Evolutionary conservation across 2,797 vertebrate species (phyloP), one percentile per base, ranked within the genome.

Genomic region (Acrossocheilus wenchowensis): DNA sequence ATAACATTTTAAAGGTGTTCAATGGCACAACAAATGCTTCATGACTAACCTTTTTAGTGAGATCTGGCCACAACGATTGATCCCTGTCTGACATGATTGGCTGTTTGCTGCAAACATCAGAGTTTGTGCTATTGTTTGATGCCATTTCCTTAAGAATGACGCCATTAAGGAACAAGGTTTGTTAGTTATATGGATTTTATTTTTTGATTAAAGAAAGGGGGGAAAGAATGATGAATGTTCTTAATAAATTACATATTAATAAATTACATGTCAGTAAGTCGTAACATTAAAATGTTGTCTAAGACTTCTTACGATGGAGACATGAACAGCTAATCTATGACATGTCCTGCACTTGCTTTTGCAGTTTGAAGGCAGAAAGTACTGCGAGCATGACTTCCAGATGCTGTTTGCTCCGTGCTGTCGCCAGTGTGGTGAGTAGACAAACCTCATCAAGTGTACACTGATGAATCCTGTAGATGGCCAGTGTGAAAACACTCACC

Each of bases 361-460:
- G 77, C 93, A 97, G 97, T 97, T 97, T 93, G 97, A 97, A 93
- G 96, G 96, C 87, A 95, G 97, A 85, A 97, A 97, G 88, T 97
- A 97, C 90, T 97, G 97, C 23, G 97, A 97, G 90, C 97, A 97
- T 90, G 97, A 97, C 87, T 97, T 97, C 92, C 97, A 97, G 91
- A 97, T 97, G 96, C 95, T 97, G 86, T 97, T 97, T 86, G 97
- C 97, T 69, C 97, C 97, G 57, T 97, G 97, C 92, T 97, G 97
- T 91, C 96, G 96, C 90, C 96, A 97, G 21, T 97, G 97, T 90
- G 96, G 97, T 97, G 93, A 96, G 97, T 91, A 69, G 10, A 52
- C 17, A 23, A 83, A 45, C 79, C 45, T 45, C 10, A 73, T 19
- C 34, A 19, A 1, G 14, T 12, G 34, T 19, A 21, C 19, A 23